Evolutionary conservation across 2,113 vertebrate genomes (phyloP), one percentile per base, ranked within the genome.

Genomic region (Sinocyclocheilus maitianheensis): DNA sequence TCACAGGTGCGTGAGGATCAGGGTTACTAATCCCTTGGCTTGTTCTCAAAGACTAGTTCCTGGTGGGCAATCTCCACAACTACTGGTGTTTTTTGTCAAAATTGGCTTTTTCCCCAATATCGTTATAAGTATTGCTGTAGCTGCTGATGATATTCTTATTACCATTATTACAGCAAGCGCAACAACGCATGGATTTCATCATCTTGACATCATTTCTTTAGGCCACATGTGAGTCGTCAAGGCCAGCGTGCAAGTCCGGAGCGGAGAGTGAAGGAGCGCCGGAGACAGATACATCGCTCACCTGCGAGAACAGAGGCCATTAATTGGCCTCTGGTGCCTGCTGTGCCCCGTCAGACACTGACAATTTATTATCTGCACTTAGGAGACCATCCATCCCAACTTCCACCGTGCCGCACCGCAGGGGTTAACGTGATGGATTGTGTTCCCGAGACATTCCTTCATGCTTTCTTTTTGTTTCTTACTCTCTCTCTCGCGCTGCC

Each of bases 361-460:
- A 74, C 93, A 90, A 94, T 95, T 94, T 94, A 92, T 90, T 90
- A 94, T 93, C 93, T 91, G 86, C 92, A 92, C 92, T 95, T 93
- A 94, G 77, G 77, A 91, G 91, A 91, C 92, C 92, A 95, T 95
- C 94, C 94, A 93, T 95, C 93, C 94, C 26, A 90, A 91, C 85
- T 83, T 89, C 75, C 89, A 67, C 76, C 24, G 81, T 71, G 85
- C 75, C 51, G 85, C 86, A 88, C 90, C 88, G 89, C 88, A 20
- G 85, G 71, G 78, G 79, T 88, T 83, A 9, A 48, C 55, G 85
- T 91, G 90, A 94, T 90, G 89, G 90, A 88, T 74, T 51, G 80
- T 71, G 80, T 82, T 79, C 80, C 87, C 7, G 51, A 86, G 65
- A 89, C 84, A 89, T 88, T 86, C 88, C 55, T 89, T 78, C 84